Evolutionary conservation across 2,888 invertebrate species (phyloP).

Genomic region (Plutella xylostella): DNA sequence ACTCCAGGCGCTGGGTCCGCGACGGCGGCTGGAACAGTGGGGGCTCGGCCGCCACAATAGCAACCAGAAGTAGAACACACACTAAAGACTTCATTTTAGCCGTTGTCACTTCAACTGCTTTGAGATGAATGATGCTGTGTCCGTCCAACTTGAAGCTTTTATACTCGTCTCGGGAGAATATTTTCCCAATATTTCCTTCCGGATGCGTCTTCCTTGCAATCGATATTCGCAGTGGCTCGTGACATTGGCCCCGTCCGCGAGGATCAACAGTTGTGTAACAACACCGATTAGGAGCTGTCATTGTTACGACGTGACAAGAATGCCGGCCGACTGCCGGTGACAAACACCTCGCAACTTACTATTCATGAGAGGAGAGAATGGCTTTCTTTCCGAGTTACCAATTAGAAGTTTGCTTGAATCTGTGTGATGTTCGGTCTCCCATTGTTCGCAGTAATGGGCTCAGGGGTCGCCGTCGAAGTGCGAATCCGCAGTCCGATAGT

Average conservation of each 20-base stretch:
- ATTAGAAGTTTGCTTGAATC: slow-evolving; percentile 29
- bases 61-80: slow-evolving; percentile 40
- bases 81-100: slow-evolving; percentile 42
- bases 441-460: slow-evolving; percentile 21
- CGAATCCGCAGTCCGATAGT: slow-evolving; percentile 18
- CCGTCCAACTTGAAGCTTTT: slow-evolving; percentile 30
- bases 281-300: slow-evolving; percentile 57
- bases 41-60: slow-evolving; percentile 45
- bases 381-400: slow-evolving; percentile 35
- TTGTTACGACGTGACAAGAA: slow-evolving; percentile 52
- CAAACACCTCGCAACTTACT: slow-evolving; percentile 40
- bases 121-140: slow-evolving; percentile 53
- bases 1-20: no score
- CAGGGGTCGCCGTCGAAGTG: slow-evolving; percentile 19
- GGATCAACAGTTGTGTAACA: slow-evolving; percentile 53
- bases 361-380: slow-evolving; percentile 53
- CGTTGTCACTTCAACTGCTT: slow-evolving; percentile 36
- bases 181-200: slow-evolving; percentile 47
- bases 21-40: slow-evolving; percentile 37
- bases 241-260: slow-evolving; percentile 61
- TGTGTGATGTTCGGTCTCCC: slow-evolving; percentile 20
- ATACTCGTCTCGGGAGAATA: slow-evolving; percentile 32
- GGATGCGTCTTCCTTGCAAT: slow-evolving; percentile 51
- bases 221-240: slow-evolving; percentile 53
- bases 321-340: slow-evolving; percentile 34